A percentile compares a stretch with the other conserved stretches of the same genome.
Conservation (phyloP, 1,140 invertebrate genomes). For the Aphis gossypii region DNA sequence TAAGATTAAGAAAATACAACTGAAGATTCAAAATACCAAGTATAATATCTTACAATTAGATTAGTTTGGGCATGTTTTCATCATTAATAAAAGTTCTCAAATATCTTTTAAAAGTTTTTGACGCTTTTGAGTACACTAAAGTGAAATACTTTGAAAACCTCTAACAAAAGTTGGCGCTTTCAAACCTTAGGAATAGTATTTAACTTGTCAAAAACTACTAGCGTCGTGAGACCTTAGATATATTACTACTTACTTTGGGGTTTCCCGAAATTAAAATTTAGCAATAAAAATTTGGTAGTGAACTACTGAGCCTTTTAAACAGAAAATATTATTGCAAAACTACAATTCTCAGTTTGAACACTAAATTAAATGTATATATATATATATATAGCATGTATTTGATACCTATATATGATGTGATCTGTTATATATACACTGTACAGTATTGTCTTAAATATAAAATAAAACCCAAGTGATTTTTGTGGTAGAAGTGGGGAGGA, state of each 20-base stretch:
- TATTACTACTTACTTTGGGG: conserved; percentile 16
- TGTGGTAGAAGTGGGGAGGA: too few relatives aligned
- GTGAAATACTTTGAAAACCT: conserved; percentile 43
- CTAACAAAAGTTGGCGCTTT: conserved; percentile 1
- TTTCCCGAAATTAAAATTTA: conserved; percentile 20
- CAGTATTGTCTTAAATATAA: conserved; percentile 26
- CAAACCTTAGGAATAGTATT: conserved; percentile 35
- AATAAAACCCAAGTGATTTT: not conserved
- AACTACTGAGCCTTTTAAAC: too few relatives aligned
- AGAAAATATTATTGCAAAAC: not conserved
- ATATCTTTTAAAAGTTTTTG: conserved; percentile 48
- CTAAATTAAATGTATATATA: not conserved
- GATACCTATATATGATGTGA: not conserved
- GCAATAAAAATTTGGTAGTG: not conserved
- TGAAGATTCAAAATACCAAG: not conserved
- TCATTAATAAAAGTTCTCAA: conserved; percentile 36
- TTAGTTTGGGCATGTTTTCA: conserved; percentile 19
- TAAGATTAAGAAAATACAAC: conserved; percentile 2
- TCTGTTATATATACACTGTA: not conserved
- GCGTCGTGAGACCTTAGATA: conserved; percentile 31
- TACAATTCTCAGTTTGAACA: not conserved
- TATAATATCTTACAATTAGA: conserved; percentile 19
- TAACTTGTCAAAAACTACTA: conserved; percentile 49
- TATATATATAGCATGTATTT: not conserved
- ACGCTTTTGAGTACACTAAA: conserved; percentile 40